Conservation (phyloP, 2,113 vertebrate species). For the human (Homo sapiens) region DNA sequence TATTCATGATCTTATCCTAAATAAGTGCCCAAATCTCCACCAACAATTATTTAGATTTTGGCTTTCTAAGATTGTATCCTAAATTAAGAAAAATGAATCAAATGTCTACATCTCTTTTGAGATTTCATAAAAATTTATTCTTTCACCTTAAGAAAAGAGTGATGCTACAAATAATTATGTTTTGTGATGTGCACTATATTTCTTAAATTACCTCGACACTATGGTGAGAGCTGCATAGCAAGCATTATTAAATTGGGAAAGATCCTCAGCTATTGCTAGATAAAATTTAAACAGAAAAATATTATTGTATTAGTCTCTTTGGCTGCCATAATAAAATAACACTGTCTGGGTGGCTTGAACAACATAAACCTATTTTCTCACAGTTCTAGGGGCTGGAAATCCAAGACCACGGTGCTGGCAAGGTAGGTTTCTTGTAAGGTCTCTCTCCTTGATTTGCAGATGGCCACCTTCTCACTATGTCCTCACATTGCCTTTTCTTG, state of each 20-base stretch:
- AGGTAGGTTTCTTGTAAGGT: background rate
- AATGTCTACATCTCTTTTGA: background rate
- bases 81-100: background rate
- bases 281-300: background rate
- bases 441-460: background rate
- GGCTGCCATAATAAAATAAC: background rate
- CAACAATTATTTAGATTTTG: slow-evolving; percentile 10
- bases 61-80: background rate
- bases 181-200: background rate
- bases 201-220: background rate
- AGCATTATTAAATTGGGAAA: background rate
- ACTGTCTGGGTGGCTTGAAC: background rate
- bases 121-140: slow-evolving; percentile 5
- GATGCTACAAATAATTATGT: background rate
- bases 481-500: rapidly evolving
- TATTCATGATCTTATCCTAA: background rate
- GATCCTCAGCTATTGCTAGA: background rate
- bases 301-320: background rate
- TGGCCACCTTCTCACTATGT: background rate
- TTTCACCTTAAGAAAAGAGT: background rate
- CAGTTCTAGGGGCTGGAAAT: background rate
- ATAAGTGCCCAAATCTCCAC: background rate
- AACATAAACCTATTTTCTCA: background rate
- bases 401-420: too few relatives aligned
- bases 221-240: background rate